phyloP scores from a whole-genome alignment of 2,113 vertebrate species.

The Trematocara stigmaticum region DNA sequence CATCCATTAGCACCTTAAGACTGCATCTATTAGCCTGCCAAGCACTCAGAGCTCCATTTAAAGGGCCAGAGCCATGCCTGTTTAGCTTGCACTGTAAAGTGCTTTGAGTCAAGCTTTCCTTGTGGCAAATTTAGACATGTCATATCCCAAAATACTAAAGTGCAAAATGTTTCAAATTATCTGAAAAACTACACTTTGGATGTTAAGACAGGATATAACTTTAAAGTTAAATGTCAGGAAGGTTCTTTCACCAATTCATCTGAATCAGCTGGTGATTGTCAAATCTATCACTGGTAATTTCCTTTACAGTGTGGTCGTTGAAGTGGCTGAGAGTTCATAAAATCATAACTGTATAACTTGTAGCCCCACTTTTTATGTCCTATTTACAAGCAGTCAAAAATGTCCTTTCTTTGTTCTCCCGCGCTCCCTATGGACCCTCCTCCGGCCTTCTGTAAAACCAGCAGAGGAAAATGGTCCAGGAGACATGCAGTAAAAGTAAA shows the following conservation, averaged over 20 bases:
- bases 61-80: conserved; percentile 51
- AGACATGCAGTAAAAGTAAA: conserved; percentile 53
- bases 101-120: conserved; percentile 11
- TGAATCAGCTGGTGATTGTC: neutral
- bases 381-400: conserved; percentile 3
- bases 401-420: conserved; percentile 8
- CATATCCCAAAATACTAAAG: neutral
- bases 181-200: neutral
- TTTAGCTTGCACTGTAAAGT: conserved; percentile 9
- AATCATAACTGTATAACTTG: neutral
- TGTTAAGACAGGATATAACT: neutral
- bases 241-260: neutral
- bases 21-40: conserved; percentile 66
- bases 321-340: neutral
- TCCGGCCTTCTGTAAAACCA: conserved; percentile 42
- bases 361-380: neutral
- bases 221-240: neutral
- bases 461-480: conserved; percentile 41
- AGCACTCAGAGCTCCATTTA: conserved; percentile 55
- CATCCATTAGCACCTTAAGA: conserved; percentile 68
- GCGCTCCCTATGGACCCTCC: neutral
- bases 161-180: conserved; percentile 4
- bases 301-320: neutral
- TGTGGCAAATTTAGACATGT: neutral
- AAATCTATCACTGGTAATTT: neutral